A percentile compares a stretch with the other conserved stretches of the same genome.
Conservation (phyloP, 2,797 vertebrate species). For the Lagorchestes hirsutus region DNA sequence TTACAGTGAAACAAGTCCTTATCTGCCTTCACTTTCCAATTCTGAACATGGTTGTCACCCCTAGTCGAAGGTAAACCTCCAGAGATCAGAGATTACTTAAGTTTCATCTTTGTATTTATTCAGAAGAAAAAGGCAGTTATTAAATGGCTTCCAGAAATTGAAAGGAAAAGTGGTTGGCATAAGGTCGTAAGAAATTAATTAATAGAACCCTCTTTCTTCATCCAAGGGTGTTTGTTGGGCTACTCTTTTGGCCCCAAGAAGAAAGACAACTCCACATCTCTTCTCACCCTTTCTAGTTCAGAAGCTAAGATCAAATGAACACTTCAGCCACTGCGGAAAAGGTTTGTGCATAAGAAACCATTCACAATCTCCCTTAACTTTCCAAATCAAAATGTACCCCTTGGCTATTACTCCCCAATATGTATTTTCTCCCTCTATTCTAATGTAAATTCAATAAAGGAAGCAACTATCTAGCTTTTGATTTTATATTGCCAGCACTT, state of each 20-base stretch:
- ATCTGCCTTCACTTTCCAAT: background rate
- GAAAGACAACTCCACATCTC: background rate
- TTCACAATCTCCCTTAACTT: background rate
- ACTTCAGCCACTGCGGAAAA: background rate
- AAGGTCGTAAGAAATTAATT: background rate
- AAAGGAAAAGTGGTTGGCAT: background rate
- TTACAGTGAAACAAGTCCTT: background rate
- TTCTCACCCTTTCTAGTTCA: background rate
- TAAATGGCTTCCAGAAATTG: background rate
- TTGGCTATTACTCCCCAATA: background rate
- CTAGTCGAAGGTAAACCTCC: background rate
- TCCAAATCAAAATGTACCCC: background rate
- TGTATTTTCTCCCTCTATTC: background rate
- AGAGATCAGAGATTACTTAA: background rate
- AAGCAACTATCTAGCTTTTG: background rate
- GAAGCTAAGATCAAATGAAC: background rate
- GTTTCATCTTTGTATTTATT: background rate
- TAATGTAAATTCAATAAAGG: background rate
- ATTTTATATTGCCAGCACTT: background rate
- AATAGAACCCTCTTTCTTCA: background rate
- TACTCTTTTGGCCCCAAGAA: background rate
- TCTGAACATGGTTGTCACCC: background rate
- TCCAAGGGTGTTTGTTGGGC: background rate
- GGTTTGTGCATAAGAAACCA: background rate
- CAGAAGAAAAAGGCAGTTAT: background rate